Conservation (phyloP, 2,797 vertebrate genomes). For the Phalloptychus januarius region DNA sequence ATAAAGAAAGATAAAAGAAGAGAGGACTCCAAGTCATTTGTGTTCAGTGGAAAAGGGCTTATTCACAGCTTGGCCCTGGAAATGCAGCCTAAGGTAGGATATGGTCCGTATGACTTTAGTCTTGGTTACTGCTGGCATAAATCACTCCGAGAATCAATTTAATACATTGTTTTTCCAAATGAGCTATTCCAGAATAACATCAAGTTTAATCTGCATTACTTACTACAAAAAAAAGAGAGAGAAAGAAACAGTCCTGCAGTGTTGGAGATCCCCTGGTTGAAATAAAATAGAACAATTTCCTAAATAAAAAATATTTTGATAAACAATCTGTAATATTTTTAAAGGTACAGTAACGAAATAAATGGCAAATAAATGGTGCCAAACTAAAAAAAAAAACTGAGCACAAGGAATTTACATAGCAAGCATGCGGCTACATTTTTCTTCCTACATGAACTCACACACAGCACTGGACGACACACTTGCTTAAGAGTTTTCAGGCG, state of each 20-base stretch:
- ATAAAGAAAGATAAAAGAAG: constrained; percentile 48
- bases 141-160: constrained; percentile 51
- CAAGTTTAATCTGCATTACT: constrained; percentile 29
- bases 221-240: constrained; percentile 25
- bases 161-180: constrained; percentile 7
- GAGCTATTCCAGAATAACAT: constrained; percentile 33
- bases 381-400: constrained; percentile 46
- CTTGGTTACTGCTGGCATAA: constrained; percentile 61
- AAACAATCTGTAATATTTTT: constrained; percentile 51
- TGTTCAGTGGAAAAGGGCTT: constrained; percentile 38
- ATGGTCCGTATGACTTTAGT: constrained; percentile 47
- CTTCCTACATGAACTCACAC: constrained; percentile 83
- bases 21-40: constrained; percentile 70
- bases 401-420: constrained; percentile 75
- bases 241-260: constrained; percentile 32
- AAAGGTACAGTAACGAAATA: constrained; percentile 54
- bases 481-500: constrained; percentile 79
- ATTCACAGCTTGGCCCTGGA: constrained; percentile 53
- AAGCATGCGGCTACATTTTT: constrained; percentile 84
- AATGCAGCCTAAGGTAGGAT: constrained; percentile 47
- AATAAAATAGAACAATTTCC: constrained; percentile 20
- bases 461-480: constrained; percentile 82
- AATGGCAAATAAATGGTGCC: constrained; percentile 46
- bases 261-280: constrained; percentile 70
- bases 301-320: background rate